phyloP scores from a whole-genome alignment of 2,888 invertebrate genomes.

The Hydrotaea cyrtoneurina region DNA sequence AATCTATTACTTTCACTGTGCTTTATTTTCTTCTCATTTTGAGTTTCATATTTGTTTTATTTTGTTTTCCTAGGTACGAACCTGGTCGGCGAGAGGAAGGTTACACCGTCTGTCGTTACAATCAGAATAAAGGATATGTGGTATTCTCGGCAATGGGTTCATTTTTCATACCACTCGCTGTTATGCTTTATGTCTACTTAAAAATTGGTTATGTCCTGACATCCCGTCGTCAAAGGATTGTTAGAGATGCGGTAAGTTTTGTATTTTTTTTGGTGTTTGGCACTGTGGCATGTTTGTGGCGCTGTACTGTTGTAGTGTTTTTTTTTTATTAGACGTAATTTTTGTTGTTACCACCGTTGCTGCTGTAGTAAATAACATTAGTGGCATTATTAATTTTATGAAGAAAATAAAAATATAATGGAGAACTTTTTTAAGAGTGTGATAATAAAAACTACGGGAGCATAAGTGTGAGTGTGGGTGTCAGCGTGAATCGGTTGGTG shows the following conservation, averaged over 20 bases:
- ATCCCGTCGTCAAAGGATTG: slow-evolving; percentile 87
- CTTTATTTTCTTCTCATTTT: neutral
- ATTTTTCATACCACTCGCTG: slow-evolving; percentile 96
- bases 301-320: too few species aligned
- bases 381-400: slow-evolving; percentile 35
- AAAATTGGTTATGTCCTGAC: slow-evolving; percentile 93
- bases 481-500: neutral
- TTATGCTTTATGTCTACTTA: slow-evolving; percentile 97
- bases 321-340: neutral
- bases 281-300: slow-evolving; percentile 1
- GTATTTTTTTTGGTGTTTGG: neutral
- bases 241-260: slow-evolving; percentile 82
- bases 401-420: slow-evolving; percentile 10
- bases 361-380: slow-evolving; percentile 20
- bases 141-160: slow-evolving; percentile 97
- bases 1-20: too few species aligned
- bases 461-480: neutral
- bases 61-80: slow-evolving; percentile 85
- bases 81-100: slow-evolving; percentile 84
- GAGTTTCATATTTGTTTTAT: neutral
- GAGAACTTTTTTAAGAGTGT: slow-evolving; percentile 18
- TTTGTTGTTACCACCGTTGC: neutral
- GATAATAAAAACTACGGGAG: neutral
- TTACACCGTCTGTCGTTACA: slow-evolving; percentile 89
- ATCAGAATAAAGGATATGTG: slow-evolving; percentile 95